Percentiles rank a stretch among this genome's conserved stretches.
phyloP scores from a whole-genome alignment of 2,113 vertebrate species.

The Mohoua ochrocephala region DNA sequence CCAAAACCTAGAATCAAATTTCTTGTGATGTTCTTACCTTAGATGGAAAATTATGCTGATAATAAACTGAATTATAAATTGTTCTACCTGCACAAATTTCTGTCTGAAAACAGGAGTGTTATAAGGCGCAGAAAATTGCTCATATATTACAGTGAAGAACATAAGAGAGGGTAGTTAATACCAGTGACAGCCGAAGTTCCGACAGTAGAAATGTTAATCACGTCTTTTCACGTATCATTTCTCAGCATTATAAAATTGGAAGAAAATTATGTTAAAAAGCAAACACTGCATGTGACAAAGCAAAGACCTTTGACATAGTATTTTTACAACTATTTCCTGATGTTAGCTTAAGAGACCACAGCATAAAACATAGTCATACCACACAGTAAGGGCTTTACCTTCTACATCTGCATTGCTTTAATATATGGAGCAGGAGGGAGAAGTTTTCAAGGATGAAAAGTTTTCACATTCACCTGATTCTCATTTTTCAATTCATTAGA shows the following conservation, averaged over 20 bases:
- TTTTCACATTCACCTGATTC: conserved; percentile 11
- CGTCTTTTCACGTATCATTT: neutral
- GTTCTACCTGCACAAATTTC: neutral
- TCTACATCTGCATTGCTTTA: neutral
- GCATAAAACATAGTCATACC: neutral
- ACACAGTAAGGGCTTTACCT: conserved; percentile 2
- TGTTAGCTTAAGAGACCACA: neutral
- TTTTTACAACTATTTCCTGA: conserved; percentile 18
- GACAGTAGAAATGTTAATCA: neutral
- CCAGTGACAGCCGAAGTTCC: neutral
- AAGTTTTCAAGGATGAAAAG: neutral
- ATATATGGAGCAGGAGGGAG: neutral
- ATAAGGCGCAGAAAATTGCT: neutral
- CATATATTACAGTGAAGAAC: neutral
- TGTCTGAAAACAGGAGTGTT: neutral
- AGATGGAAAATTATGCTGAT: neutral
- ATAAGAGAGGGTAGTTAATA: conserved; percentile 9
- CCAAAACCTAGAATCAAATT: conserved; percentile 9
- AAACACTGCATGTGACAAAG: neutral
- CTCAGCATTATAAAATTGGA: neutral
- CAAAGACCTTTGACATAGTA: neutral
- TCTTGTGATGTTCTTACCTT: neutral
- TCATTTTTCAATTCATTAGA: conserved; percentile 9
- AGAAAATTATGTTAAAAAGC: neutral
- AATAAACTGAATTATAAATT: neutral